Evolutionary conservation across 2,888 invertebrate genomes (phyloP).

Genomic region (Morpho achilles): DNA sequence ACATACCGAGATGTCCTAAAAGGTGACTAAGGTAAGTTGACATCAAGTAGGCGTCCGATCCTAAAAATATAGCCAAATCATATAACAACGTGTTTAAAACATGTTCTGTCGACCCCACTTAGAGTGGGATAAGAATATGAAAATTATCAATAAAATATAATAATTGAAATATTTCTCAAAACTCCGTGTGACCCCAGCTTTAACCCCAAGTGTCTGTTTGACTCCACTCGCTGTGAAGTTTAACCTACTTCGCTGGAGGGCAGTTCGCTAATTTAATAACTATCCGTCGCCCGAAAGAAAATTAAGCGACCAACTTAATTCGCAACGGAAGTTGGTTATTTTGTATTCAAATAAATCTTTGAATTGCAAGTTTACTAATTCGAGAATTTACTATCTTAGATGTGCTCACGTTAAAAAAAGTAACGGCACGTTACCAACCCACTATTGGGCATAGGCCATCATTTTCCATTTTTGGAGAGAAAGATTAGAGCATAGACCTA

Average conservation of each 20-base stretch:
- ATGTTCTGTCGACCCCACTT: too few species aligned
- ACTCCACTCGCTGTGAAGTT: conserved; percentile 28
- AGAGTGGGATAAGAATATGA: too few species aligned
- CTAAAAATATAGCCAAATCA: too few species aligned
- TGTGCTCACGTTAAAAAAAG: neutral
- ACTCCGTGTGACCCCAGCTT: conserved; percentile 16
- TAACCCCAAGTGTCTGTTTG: conserved; percentile 27
- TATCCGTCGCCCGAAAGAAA: conserved; percentile 28
- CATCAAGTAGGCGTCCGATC: too few species aligned
- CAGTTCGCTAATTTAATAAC: conserved; percentile 32
- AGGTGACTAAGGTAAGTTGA: too few species aligned
- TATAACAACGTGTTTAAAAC: too few species aligned
- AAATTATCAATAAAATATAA: too few species aligned
- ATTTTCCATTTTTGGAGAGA: too few species aligned
- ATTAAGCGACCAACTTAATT: conserved; percentile 25
- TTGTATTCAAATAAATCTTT: conserved; percentile 18
- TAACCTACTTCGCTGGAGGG: conserved; percentile 29
- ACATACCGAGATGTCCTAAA: too few species aligned
- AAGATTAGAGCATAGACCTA: too few species aligned
- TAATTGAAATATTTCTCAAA: neutral
- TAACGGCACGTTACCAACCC: neutral
- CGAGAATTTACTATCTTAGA: neutral
- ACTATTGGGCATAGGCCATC: too few species aligned
- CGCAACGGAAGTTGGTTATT: conserved; percentile 16
- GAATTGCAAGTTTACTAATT: conserved; percentile 6